Evolutionary conservation across 2,113 vertebrate genomes (phyloP).

Genomic region (Loxodonta africana): DNA sequence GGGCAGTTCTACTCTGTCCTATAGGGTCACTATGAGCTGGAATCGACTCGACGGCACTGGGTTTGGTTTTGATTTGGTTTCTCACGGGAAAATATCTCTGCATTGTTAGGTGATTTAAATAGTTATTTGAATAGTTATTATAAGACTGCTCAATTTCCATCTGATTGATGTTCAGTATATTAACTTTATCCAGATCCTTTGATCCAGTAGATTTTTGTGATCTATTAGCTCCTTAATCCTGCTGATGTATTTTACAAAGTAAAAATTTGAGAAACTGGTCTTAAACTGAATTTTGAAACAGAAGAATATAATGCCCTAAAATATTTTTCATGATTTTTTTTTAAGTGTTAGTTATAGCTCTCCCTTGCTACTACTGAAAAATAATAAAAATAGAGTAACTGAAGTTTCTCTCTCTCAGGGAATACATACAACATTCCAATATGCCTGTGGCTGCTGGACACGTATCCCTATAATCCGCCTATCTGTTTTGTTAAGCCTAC

Average conservation of each 20-base stretch:
- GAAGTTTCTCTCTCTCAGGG: constrained; percentile 88
- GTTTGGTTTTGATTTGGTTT: no score
- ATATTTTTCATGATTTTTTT: background rate
- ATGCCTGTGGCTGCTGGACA: constrained; percentile 98
- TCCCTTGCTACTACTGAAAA: constrained; percentile 44
- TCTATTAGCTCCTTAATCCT: constrained; percentile 22
- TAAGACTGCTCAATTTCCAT: background rate
- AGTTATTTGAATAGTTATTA: background rate
- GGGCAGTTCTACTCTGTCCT: no score
- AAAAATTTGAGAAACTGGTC: constrained; percentile 46
- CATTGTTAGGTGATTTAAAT: constrained; percentile 31
- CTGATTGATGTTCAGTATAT: background rate
- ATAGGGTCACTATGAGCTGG: no score
- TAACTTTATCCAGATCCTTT: background rate
- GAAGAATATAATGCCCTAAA: background rate
- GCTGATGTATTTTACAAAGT: background rate
- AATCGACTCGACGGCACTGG: no score
- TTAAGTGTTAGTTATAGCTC: background rate
- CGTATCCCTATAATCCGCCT: constrained; percentile 98
- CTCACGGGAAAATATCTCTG: background rate
- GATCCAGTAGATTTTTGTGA: background rate
- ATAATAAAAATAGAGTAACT: constrained; percentile 59
- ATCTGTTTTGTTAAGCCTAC: constrained; percentile 99
- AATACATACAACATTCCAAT: constrained; percentile 98
- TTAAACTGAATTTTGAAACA: constrained; percentile 57